Evolutionary conservation across 2,888 invertebrate species (phyloP).

Genomic region (Ornithoptera priamus): DNA sequence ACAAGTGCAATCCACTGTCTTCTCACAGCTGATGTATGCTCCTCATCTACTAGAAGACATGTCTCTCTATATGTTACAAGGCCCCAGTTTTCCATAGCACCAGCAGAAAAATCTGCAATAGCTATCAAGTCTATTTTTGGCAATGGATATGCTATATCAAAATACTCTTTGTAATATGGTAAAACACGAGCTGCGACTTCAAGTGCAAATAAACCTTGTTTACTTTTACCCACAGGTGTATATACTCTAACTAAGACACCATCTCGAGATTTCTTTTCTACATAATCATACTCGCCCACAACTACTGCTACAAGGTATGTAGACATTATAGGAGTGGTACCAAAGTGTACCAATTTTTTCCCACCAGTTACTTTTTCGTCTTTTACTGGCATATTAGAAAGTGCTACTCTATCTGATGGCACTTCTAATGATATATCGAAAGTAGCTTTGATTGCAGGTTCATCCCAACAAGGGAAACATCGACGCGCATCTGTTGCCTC

Average conservation of each 20-base stretch:
- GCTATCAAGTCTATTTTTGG: conserved; percentile 98
- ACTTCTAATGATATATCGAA: conserved; percentile 94
- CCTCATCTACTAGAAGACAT: conserved; percentile 92
- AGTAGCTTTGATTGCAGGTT: conserved; percentile 96
- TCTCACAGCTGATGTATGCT: conserved; percentile 91
- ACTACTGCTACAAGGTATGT: conserved; percentile 97
- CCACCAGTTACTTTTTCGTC: conserved; percentile 68
- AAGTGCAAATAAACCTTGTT: conserved; percentile 94
- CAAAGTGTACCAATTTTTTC: conserved; percentile 84
- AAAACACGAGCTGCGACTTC: conserved; percentile 95
- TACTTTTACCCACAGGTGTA: conserved; percentile 93
- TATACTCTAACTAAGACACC: conserved; percentile 91
- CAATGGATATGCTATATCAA: conserved; percentile 95
- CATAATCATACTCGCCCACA: conserved; percentile 96
- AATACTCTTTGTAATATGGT: conserved; percentile 97
- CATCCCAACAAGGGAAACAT: conserved; percentile 99
- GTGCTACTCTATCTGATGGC: conserved; percentile 89
- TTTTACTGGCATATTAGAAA: conserved; percentile 94
- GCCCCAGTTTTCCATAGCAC: conserved; percentile 99
- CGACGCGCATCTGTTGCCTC: conserved; percentile 94
- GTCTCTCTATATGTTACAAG: conserved; percentile 95
- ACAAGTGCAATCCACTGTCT: conserved; percentile 94
- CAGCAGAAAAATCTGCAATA: conserved; percentile 96
- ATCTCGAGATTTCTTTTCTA: conserved; percentile 91
- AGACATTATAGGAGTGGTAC: conserved; percentile 95